Base-by-base conservation (phyloP, 1,140 invertebrate species). In the Cydia amplana region DNA sequence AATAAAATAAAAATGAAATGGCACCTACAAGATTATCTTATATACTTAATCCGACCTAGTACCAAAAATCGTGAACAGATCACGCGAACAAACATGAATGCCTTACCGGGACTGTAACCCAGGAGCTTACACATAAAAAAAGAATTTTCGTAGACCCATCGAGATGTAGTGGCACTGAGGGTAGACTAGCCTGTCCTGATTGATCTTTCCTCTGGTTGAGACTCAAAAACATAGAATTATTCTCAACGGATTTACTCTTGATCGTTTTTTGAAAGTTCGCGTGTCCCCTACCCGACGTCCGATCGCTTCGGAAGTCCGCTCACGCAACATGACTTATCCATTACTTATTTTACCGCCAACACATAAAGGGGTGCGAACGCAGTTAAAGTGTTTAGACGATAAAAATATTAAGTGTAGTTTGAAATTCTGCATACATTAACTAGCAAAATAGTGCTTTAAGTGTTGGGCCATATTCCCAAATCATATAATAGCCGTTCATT, bases 281-380 rank as follows among this genome's bases (percentile, higher is more conserved):
- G 55, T 70, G 36, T 70, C 36, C 25, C 65, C 25, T 70, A 32
- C 36, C 28, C 60, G 43, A 60, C 32, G 43, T 72, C 28, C 46
- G 67, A 76, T 32, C 65, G 78, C 74, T 79, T 76, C 84, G 85
- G 89, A 89, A 89, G 79, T 78, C 51, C 82, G 80, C 81, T 85
- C 87, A 78, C 78, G 77, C 87, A 79, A 91, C 89, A 91, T 82
- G 85, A 88, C 83, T 89, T 88, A 84, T 85, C 89, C 89, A 91
- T 91, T 75, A 75, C 75, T 75, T 91, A 86, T 87, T 81, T 75
- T 75, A 51, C 76, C 70, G 80, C 81, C 80, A 79, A 81, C 77
- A 23, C 23, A 73, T 73, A 73, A 36, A 40, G 74, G 36, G 60
- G 55, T 77, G 74, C 74, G 74, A 23, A 70, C 32, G 65, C 28